Conservation (phyloP, 2,113 vertebrate genomes). For the Tragulus kanchil region DNA sequence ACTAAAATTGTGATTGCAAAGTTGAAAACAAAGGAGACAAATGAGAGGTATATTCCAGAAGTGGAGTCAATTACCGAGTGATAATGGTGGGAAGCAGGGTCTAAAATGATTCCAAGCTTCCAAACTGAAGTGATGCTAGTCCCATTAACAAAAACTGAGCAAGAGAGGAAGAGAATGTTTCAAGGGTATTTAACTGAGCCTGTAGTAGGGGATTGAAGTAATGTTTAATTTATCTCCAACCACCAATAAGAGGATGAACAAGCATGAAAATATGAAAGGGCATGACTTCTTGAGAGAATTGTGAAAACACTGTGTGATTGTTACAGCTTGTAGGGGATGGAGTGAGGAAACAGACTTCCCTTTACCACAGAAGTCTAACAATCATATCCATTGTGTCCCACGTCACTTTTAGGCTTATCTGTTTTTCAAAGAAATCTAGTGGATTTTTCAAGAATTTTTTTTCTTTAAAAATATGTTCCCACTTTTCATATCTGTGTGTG, state of each 20-base stretch:
- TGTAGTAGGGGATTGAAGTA: too few species aligned
- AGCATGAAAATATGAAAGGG: not conserved
- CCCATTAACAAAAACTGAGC: too few species aligned
- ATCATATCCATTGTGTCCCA: not conserved
- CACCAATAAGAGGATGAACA: not conserved
- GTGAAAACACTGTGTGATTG: not conserved
- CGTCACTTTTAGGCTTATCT: not conserved
- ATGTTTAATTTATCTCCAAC: not conserved
- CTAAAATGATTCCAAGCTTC: slow-evolving; percentile 25
- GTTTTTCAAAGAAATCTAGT: not conserved
- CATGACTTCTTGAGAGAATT: not conserved
- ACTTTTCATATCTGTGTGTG: not conserved
- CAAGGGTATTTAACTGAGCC: too few species aligned
- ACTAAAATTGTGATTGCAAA: not conserved
- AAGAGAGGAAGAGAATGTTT: slow-evolving; percentile 21
- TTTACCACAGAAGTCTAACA: not conserved
- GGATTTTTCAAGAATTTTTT: not conserved
- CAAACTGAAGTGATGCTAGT: not conserved
- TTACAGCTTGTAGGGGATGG: not conserved
- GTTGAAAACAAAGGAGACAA: not conserved
- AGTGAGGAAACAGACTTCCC: not conserved
- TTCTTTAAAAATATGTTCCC: not conserved
- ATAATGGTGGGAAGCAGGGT: not conserved
- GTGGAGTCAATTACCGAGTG: not conserved
- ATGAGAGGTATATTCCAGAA: not conserved